Conservation (phyloP, 1,140 invertebrate species). For the Mamestra configurata region DNA sequence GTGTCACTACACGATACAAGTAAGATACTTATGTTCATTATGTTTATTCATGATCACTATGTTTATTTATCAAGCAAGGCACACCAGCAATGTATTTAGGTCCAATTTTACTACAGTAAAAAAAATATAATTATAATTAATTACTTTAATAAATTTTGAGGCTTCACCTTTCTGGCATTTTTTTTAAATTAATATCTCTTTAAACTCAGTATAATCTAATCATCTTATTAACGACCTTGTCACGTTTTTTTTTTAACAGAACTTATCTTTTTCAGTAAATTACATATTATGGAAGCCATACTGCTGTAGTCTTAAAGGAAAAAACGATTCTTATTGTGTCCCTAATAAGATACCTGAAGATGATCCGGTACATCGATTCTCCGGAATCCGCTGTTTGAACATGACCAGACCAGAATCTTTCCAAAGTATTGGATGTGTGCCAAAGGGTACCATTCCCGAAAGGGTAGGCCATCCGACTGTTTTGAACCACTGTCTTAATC, state of each 20-base stretch:
- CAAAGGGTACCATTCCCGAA: slow-evolving; percentile 67
- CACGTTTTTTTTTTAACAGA: not conserved
- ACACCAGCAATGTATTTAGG: no score
- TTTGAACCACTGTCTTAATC: not conserved
- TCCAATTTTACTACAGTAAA: no score
- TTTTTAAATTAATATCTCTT: no score
- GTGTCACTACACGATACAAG: no score
- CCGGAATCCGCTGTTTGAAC: slow-evolving; percentile 70
- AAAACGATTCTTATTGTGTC: slow-evolving; percentile 64
- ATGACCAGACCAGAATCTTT: slow-evolving; percentile 71
- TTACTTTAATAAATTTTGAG: no score
- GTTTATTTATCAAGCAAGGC: no score
- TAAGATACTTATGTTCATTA: no score
- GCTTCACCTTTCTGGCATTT: no score
- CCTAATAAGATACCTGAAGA: slow-evolving; percentile 70
- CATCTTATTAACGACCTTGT: not conserved
- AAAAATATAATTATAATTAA: no score
- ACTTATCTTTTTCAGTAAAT: slow-evolving; percentile 65
- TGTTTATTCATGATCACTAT: no score
- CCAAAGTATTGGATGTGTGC: slow-evolving; percentile 68
- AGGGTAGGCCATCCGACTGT: slow-evolving; percentile 60
- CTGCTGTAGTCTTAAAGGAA: slow-evolving; percentile 71
- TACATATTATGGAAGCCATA: slow-evolving; percentile 71
- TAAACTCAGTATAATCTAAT: no score
- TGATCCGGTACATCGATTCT: slow-evolving; percentile 74